These are phyloP conservation scores for Tinea pellionella DNA, from an alignment of 2,888 invertebrate genomes.

Conservation along the genomic window DNA sequence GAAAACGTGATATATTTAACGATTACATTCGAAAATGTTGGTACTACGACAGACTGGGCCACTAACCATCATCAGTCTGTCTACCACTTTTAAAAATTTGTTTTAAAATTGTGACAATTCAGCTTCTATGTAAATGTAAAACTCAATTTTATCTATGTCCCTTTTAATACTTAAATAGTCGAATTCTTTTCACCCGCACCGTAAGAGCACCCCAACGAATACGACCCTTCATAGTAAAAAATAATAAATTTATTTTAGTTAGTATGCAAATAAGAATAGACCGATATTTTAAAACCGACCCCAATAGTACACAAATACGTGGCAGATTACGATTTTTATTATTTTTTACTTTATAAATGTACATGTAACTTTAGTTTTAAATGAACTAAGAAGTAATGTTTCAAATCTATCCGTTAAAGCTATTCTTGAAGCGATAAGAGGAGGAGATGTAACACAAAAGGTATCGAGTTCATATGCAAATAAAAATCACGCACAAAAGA, in stretches of 20 bases:
- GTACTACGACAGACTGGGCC: too few relatives aligned
- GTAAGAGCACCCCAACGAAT: neutral
- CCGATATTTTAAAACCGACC: slow-evolving; percentile 66
- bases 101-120: too few relatives aligned
- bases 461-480: slow-evolving; percentile 16
- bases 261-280: slow-evolving; percentile 66
- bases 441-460: slow-evolving; percentile 1
- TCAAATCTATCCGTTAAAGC: neutral
- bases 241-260: slow-evolving; percentile 70
- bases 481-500: slow-evolving; percentile 14
- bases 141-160: neutral
- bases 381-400: neutral
- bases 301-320: slow-evolving; percentile 18
- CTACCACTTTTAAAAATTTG: too few relatives aligned
- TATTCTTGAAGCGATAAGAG: neutral
- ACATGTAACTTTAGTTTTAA: neutral
- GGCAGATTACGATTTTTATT: neutral
- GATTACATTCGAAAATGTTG: too few relatives aligned
- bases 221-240: slow-evolving; percentile 34
- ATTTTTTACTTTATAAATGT: neutral
- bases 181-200: slow-evolving; percentile 3
- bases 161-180: neutral
- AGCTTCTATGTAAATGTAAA: neutral
- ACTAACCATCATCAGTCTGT: too few relatives aligned
- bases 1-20: too few relatives aligned